phyloP scores from a whole-genome alignment of 2,888 invertebrate species.

The Dicranocentrus wangi region DNA sequence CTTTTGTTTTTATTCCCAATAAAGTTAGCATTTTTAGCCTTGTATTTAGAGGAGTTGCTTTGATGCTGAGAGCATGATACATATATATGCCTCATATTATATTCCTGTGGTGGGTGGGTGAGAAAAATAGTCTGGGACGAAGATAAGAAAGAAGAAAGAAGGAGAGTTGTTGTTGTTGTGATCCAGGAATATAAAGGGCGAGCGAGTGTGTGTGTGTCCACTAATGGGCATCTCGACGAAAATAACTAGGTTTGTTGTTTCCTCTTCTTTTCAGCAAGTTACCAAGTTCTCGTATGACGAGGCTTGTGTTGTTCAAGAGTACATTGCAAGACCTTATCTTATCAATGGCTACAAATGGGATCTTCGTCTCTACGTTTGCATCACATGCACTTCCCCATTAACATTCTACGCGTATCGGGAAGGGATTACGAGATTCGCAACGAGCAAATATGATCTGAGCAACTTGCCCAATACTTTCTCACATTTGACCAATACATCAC shows the following conservation, averaged over 20 bases:
- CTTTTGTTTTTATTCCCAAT: no score
- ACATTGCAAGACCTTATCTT: constrained; percentile 84
- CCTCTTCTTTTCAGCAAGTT: constrained; percentile 79
- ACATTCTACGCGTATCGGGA: constrained; percentile 91
- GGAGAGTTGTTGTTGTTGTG: no score
- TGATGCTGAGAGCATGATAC: no score
- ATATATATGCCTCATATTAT: no score
- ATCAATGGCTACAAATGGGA: constrained; percentile 95
- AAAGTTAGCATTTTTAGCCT: no score
- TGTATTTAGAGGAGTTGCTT: no score
- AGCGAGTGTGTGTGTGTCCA: no score
- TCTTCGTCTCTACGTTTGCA: constrained; percentile 90
- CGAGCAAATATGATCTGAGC: constrained; percentile 88
- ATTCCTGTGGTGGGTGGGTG: no score
- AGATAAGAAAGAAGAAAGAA: no score
- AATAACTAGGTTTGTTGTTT: constrained; percentile 67
- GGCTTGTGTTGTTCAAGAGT: constrained; percentile 86
- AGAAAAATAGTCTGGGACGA: no score
- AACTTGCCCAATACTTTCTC: constrained; percentile 88
- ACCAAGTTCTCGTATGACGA: constrained; percentile 86
- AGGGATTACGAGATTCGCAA: constrained; percentile 87
- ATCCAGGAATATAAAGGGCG: no score
- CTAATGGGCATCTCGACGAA: constrained; percentile 61
- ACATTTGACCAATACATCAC: constrained; percentile 92
- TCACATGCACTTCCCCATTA: constrained; percentile 89